A percentile compares a stretch with the other conserved stretches of the same genome.
Conservation (phyloP, 2,797 vertebrate genomes). For the Echeneis naucrates region DNA sequence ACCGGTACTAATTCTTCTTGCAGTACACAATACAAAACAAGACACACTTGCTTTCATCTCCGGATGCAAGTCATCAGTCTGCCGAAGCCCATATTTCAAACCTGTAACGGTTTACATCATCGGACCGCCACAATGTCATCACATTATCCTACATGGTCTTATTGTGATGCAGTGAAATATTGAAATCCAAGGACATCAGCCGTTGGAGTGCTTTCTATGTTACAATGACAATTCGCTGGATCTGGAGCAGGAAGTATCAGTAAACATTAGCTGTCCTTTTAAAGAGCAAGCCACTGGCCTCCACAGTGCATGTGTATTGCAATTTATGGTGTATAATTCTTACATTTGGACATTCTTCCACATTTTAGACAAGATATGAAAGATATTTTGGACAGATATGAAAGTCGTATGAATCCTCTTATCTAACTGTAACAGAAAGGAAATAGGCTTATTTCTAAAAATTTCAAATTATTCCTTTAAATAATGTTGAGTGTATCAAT, state of each 20-base stretch:
- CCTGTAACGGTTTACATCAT: constrained; percentile 59
- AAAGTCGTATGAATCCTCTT: neutral
- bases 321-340: neutral
- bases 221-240: constrained; percentile 11
- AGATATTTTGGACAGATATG: too few relatives aligned
- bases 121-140: constrained; percentile 38
- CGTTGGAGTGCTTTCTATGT: neutral
- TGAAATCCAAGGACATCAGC: constrained; percentile 56
- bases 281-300: neutral
- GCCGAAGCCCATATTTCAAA: constrained; percentile 65
- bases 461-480: neutral
- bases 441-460: neutral
- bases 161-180: constrained; percentile 41
- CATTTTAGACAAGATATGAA: neutral
- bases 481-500: constrained; percentile 1
- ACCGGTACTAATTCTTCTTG: constrained; percentile 62
- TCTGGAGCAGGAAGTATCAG: constrained; percentile 10
- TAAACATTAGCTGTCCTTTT: neutral
- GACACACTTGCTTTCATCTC: constrained; percentile 62
- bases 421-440: neutral
- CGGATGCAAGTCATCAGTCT: constrained; percentile 61
- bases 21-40: constrained; percentile 60
- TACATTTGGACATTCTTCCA: constrained; percentile 1
- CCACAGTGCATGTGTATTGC: neutral
- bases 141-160: constrained; percentile 43